Conservation (phyloP, 1,140 invertebrate species). For the Diuraphis noxia region DNA sequence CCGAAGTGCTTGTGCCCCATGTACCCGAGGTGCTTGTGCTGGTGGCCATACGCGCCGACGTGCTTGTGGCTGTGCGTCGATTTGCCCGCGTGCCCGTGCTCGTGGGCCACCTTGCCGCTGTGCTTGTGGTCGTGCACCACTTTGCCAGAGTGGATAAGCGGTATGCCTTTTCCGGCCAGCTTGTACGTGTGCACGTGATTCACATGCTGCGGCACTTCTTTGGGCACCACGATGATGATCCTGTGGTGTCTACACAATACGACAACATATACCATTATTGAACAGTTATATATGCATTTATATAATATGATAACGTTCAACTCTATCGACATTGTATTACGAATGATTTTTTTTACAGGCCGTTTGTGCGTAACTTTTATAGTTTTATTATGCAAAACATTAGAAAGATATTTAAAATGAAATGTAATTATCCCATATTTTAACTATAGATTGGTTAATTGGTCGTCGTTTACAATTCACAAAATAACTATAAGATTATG, state of each 20-base stretch:
- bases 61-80: slow-evolving; percentile 27
- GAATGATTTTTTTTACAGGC: too few species aligned
- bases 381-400: too few species aligned
- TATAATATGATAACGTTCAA: too few species aligned
- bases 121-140: slow-evolving; percentile 46
- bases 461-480: too few species aligned
- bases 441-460: too few species aligned
- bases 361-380: too few species aligned
- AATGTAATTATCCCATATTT: too few species aligned
- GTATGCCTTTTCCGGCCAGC: slow-evolving; percentile 30
- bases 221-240: slow-evolving; percentile 49
- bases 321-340: too few species aligned
- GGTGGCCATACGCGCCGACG: not conserved
- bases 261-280: not conserved
- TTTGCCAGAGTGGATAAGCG: slow-evolving; percentile 40
- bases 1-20: not conserved
- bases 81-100: slow-evolving; percentile 35
- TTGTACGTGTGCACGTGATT: slow-evolving; percentile 47
- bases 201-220: slow-evolving; percentile 34
- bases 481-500: too few species aligned
- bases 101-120: slow-evolving; percentile 40
- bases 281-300: too few species aligned
- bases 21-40: slow-evolving; percentile 16
- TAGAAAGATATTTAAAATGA: too few species aligned
- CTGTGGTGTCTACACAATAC: slow-evolving; percentile 24